Conservation (phyloP, 23 tunicate genomes). For the Styela plicata region DNA sequence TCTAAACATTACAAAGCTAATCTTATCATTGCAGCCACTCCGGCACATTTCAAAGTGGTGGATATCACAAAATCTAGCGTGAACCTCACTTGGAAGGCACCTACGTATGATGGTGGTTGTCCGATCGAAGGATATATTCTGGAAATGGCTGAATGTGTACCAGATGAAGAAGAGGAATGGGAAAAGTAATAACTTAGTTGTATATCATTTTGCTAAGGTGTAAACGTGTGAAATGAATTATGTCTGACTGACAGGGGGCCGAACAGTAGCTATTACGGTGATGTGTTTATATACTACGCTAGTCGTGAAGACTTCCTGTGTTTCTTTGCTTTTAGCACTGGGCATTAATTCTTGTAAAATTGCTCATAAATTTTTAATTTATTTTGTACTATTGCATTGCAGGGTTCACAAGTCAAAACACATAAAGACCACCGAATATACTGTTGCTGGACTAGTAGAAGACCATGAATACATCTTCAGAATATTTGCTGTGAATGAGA, state of each 20-base stretch:
- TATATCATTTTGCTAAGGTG: no score
- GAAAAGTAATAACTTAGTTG: background rate
- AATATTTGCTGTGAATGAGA: conserved; percentile 77
- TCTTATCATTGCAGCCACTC: conserved; percentile 41
- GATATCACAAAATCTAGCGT: conserved; percentile 67
- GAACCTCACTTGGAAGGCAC: conserved; percentile 61
- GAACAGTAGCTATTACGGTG: no score
- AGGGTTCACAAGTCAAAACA: conserved; percentile 52
- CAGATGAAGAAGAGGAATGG: conserved; percentile 41
- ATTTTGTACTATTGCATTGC: no score
- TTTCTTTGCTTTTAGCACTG: no score
- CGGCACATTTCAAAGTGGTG: conserved; percentile 57
- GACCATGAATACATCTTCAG: conserved; percentile 64
- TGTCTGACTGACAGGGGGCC: no score
- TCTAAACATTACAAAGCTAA: background rate
- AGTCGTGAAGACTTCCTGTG: no score
- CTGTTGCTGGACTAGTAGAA: conserved; percentile 43
- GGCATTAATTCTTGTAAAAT: no score
- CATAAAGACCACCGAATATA: conserved; percentile 61
- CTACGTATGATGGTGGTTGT: conserved; percentile 82
- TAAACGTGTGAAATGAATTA: no score
- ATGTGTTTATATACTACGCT: no score
- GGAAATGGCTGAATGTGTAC: conserved; percentile 39
- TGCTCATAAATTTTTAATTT: no score
- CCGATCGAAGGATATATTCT: conserved; percentile 66